Conservation (phyloP, 2,797 vertebrate genomes). For the Rhinophrynus dorsalis region DNA sequence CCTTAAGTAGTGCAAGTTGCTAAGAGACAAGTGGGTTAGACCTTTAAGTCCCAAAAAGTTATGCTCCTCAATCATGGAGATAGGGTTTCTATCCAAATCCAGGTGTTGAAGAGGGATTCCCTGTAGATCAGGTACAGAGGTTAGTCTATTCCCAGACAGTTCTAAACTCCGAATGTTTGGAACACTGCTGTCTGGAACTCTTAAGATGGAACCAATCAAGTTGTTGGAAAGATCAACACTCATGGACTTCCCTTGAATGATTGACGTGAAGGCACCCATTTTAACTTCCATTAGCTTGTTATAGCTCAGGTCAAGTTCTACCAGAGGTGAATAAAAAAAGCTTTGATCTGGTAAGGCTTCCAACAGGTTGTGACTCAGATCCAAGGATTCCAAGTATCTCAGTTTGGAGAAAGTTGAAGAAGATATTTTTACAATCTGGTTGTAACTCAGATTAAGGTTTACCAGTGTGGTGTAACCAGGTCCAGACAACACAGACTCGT, state of each 20-base stretch:
- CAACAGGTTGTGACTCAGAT: slow-evolving; percentile 88
- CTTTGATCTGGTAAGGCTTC: slow-evolving; percentile 72
- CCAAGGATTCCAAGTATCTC: slow-evolving; percentile 90
- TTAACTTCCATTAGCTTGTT: slow-evolving; percentile 82
- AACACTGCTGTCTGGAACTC: slow-evolving; percentile 48
- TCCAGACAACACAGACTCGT: slow-evolving; percentile 82
- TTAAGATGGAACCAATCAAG: slow-evolving; percentile 66
- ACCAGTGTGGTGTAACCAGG: slow-evolving; percentile 93
- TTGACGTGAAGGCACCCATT: slow-evolving; percentile 75
- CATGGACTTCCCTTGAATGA: slow-evolving; percentile 77
- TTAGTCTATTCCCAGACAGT: slow-evolving; percentile 82
- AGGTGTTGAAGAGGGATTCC: slow-evolving; percentile 84
- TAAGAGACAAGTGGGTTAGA: slow-evolving; percentile 84
- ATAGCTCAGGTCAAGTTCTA: slow-evolving; percentile 88
- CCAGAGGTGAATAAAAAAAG: slow-evolving; percentile 84
- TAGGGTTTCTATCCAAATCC: slow-evolving; percentile 84
- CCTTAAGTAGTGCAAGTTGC: slow-evolving; percentile 69
- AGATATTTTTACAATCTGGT: slow-evolving; percentile 78
- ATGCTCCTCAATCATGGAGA: slow-evolving; percentile 69
- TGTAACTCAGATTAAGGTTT: slow-evolving; percentile 90
- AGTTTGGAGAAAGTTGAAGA: slow-evolving; percentile 85
- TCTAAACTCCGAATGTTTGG: slow-evolving; percentile 85
- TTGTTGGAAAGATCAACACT: slow-evolving; percentile 89
- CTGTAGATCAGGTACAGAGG: slow-evolving; percentile 70
- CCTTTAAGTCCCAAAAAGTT: slow-evolving; percentile 78